A percentile compares a stretch with the other conserved stretches of the same genome.
Conservation (phyloP, 1,140 invertebrate species). For the Halictus rubicundus region DNA sequence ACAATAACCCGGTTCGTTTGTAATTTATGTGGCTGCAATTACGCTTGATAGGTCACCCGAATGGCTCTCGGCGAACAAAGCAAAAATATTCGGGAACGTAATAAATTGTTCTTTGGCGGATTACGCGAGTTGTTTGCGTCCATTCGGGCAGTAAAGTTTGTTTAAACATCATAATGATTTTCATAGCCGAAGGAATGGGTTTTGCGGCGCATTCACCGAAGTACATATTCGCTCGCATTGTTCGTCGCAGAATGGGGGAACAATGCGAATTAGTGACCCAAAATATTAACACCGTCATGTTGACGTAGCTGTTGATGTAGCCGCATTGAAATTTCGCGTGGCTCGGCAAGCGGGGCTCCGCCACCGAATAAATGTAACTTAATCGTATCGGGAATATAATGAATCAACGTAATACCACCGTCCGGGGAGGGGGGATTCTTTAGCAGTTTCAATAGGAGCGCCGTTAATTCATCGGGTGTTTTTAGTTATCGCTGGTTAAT, state of each 20-base stretch:
- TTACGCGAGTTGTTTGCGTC: too few relatives aligned
- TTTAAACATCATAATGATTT: too few relatives aligned
- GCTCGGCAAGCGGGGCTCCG: background rate
- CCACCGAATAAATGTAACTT: background rate
- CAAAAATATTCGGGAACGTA: too few relatives aligned
- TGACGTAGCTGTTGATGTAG: background rate
- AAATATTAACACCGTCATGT: background rate
- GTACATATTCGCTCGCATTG: too few relatives aligned
- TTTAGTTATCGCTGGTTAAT: slow-evolving; percentile 2
- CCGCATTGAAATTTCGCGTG: background rate
- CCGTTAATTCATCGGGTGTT: background rate
- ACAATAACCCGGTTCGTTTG: too few relatives aligned
- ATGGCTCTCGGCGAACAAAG: too few relatives aligned
- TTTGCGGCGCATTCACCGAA: too few relatives aligned
- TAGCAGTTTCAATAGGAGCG: background rate
- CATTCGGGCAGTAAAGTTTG: too few relatives aligned
- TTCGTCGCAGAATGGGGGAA: background rate
- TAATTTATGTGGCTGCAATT: too few relatives aligned
- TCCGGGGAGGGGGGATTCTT: background rate
- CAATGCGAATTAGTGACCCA: slow-evolving; percentile 3
- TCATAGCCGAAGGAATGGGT: too few relatives aligned
- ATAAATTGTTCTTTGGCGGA: too few relatives aligned
- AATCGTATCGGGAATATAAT: background rate
- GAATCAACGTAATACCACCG: background rate
- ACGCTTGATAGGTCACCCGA: too few relatives aligned